Evolutionary conservation across 2,888 invertebrate species (phyloP), one percentile per base, ranked within the genome.

Genomic region (Caenorhabditis sp.): DNA sequence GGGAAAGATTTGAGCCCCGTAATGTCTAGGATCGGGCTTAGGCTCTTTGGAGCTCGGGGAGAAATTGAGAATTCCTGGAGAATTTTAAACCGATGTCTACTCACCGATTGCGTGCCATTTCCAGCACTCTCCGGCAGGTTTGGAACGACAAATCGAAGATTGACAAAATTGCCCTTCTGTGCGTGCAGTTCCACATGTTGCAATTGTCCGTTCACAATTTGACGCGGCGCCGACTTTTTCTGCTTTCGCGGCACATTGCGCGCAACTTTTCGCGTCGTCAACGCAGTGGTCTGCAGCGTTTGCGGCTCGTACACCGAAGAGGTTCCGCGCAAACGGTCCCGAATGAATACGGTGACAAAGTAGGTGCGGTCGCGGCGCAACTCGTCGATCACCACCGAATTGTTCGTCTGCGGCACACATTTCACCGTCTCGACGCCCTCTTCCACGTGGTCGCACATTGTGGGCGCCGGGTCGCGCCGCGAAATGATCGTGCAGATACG

Each of bases 361-460:
- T 85, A 56, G 1, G 39, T 45, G 27, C 39, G 6, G 17, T 55
- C 68, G 27, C 24, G 78, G 78, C 81, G 55, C 52, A 84, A 62
- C 9, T 73, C 74, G 20, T 61, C 65, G 52, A 85, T 63, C 0
- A 71, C 41, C 26, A 85, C 50, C 8, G 82, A 76, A 35, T 80
- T 83, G 22, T 76, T 81, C 9, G 53, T 76, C 41, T 81, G 80
- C 20, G 82, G 74, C 7, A 81, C 82, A 56, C 86, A 86, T 48
- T 84, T 82, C 27, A 86, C 82, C 8, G 80, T 70, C 48, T 86
- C 86, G 6, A 82, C 59, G 17, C 82, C 78, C 45, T 84, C 83
- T 46, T 83, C 81, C 52, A 83, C 62, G 50, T 85, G 80, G 24
- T 84, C 84, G 52, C 86, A 86, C 37, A 82, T 55, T 37, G 53